Evolutionary conservation across 2,888 invertebrate species (phyloP), one percentile per base, ranked within the genome.

Genomic region (Bibio marci): DNA sequence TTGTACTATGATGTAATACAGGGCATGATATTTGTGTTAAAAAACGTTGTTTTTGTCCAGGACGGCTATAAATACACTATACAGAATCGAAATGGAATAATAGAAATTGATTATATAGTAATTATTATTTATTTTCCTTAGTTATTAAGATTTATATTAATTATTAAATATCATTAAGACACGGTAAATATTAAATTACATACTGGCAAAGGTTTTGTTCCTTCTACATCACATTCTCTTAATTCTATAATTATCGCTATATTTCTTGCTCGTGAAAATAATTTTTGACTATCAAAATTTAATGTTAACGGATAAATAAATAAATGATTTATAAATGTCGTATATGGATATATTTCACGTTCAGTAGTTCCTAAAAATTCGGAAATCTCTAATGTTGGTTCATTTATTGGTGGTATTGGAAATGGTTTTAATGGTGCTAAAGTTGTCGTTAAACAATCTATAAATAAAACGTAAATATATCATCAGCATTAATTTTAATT

Each of bases 181-280:
- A 12, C 18, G 14, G 36, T 22, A 22, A 22, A 6, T 8, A 22
- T 22, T 8, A 22, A 22, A 38, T 38, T 36, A 49, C 61, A 59
- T 62, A 88, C 88, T 69, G 77, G 74, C 40, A 92, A 63, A 2
- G 86, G 73, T 47, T 68, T 64, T 31, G 77, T 69, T 51, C 71
- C 70, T 50, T 76, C 77, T 39, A 70, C 69, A 61, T 94, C 94
- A 31, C 73, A 73, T 49, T 91, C 87, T 45, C 85, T 70, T 43
- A 97, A 61, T 58, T 95, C 91, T 12, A 95, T 71, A 25, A 82
- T 71, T 51, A 94, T 91, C 0, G 88, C 83, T 43, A 97, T 88
- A 58, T 98, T 97, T 53, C 97, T 71, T 1, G 97, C 95, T 55
- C 92, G 70, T 0, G 83, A 79, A 54, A 92, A 92, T 50, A 80